These are phyloP conservation scores for Microplitis manilae DNA, from an alignment of 2,888 invertebrate species.

Conservation along the genomic window DNA sequence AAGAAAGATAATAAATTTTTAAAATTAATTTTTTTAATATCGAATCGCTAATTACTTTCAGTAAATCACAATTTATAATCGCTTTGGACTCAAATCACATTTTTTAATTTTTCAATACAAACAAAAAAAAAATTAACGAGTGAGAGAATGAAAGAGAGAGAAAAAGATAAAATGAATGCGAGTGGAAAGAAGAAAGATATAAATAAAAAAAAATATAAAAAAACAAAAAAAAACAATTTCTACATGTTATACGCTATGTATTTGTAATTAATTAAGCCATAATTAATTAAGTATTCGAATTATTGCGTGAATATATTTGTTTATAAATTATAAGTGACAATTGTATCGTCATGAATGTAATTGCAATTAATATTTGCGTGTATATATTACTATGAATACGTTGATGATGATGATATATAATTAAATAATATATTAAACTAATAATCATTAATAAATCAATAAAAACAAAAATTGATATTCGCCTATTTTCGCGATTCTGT, in stretches of 20 bases:
- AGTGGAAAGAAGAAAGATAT: conserved; percentile 29
- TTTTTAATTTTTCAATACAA: conserved; percentile 62
- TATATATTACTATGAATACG: conserved; percentile 32
- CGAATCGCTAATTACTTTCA: conserved; percentile 9
- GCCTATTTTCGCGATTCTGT: conserved; percentile 50
- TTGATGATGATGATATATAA: conserved; percentile 22
- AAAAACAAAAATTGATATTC: conserved; percentile 47
- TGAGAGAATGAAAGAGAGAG: conserved; percentile 16
- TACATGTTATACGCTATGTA: conserved; percentile 64
- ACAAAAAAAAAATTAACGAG: conserved; percentile 34
- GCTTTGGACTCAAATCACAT: conserved; percentile 33
- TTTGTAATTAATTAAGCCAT: conserved; percentile 13
- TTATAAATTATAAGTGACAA: conserved; percentile 29
- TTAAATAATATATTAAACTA: conserved; percentile 31
- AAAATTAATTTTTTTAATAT: not conserved
- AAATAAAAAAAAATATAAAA: conserved; percentile 25
- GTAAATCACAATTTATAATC: conserved; percentile 23
- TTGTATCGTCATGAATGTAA: conserved; percentile 15
- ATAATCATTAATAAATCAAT: conserved; percentile 36
- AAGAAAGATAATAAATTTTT: conserved; percentile 8
- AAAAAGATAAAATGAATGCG: conserved; percentile 18
- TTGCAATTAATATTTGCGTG: conserved; percentile 3
- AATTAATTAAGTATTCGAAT: conserved; percentile 39
- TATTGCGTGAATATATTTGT: conserved; percentile 40
- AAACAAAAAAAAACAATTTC: conserved; percentile 60